Conservation (phyloP, 2,888 invertebrate genomes). For the Rutpela maculata region DNA sequence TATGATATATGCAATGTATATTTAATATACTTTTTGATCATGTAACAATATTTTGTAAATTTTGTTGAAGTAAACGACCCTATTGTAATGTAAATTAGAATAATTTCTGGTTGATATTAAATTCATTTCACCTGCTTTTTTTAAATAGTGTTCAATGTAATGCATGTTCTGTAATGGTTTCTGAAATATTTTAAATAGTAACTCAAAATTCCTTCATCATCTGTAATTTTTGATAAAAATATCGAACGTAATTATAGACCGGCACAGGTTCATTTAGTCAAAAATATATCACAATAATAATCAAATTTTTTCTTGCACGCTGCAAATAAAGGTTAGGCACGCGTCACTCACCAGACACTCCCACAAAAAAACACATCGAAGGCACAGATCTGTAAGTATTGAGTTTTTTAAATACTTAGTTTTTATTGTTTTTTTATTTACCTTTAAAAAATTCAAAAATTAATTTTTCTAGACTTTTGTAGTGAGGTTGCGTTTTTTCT, state of each 20-base stretch:
- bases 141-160: neutral
- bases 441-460: neutral
- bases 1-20: too few species aligned
- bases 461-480: neutral
- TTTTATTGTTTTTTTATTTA: conserved; percentile 23
- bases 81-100: too few species aligned
- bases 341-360: conserved; percentile 83
- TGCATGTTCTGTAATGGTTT: neutral
- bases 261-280: neutral
- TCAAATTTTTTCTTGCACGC: conserved; percentile 51
- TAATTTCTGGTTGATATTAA: too few species aligned
- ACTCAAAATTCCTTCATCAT: neutral
- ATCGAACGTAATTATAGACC: neutral
- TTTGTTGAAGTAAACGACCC: too few species aligned
- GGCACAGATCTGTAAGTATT: conserved; percentile 82
- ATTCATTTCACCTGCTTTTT: too few species aligned
- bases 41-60: too few species aligned
- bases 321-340: conserved; percentile 79
- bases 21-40: too few species aligned
- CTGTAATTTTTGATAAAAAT: neutral
- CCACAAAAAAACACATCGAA: conserved; percentile 80
- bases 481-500: conserved; percentile 44
- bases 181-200: neutral
- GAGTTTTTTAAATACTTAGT: neutral
- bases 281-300: conserved; percentile 4